Conservation (phyloP, 2,888 invertebrate genomes). For the Glomeris marginata region DNA sequence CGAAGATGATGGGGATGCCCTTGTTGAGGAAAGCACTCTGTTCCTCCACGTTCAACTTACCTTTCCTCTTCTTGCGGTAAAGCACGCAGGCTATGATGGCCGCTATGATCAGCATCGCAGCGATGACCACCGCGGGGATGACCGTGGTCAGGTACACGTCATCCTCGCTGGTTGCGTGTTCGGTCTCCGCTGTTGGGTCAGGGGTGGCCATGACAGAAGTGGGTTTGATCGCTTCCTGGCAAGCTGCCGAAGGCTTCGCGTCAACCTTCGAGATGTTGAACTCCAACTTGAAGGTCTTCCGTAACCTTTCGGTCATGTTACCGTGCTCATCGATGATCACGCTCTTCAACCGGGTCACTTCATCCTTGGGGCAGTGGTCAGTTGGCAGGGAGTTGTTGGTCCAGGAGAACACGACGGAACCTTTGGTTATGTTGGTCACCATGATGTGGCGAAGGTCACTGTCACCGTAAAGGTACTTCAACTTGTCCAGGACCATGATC, state of each 20-base stretch:
- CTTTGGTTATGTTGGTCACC: conserved; percentile 47
- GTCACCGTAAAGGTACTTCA: conserved; percentile 63
- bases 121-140: conserved; percentile 65
- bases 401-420: conserved; percentile 35
- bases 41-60: conserved; percentile 65
- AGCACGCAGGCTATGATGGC: conserved; percentile 74
- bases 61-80: conserved; percentile 59
- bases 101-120: conserved; percentile 72
- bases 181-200: conserved; percentile 23
- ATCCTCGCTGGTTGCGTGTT: conserved; percentile 33
- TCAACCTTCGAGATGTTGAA: conserved; percentile 52
- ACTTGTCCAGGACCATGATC: conserved; percentile 62
- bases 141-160: conserved; percentile 55
- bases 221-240: conserved; percentile 37
- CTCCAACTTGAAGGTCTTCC: conserved; percentile 30
- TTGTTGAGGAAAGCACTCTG: conserved; percentile 42
- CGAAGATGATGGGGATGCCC: conserved; percentile 82
- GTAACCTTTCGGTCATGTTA: conserved; percentile 20
- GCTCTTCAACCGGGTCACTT: conserved; percentile 53
- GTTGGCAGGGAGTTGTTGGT: conserved; percentile 62
- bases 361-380: conserved; percentile 54
- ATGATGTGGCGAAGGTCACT: conserved; percentile 53
- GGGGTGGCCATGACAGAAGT: conserved; percentile 22
- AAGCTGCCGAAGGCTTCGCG: conserved; percentile 44
- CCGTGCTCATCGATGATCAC: conserved; percentile 50